A percentile compares a stretch with the other conserved stretches of the same genome.
phyloP scores from a whole-genome alignment of 2,797 vertebrate species.

The Pyrrhura leucotis region DNA sequence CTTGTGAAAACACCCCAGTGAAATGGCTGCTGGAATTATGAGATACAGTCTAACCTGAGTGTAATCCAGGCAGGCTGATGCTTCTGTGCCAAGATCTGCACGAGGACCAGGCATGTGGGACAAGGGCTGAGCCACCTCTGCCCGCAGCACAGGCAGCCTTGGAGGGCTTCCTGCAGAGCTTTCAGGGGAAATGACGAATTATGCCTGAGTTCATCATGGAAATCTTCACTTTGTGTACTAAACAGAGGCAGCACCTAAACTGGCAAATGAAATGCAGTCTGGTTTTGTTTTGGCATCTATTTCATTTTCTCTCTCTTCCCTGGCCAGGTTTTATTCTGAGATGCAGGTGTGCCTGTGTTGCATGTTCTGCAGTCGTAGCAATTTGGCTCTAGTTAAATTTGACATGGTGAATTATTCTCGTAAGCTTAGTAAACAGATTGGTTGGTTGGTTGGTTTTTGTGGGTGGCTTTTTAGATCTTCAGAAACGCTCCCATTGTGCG shows the following conservation, averaged over 20 bases:
- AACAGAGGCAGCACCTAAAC: neutral
- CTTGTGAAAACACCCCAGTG: neutral
- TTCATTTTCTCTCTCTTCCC: neutral
- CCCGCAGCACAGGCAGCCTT: neutral
- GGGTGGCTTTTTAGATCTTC: neutral
- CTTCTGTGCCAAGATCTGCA: rapidly evolving
- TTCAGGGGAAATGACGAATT: neutral
- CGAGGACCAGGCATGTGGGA: neutral
- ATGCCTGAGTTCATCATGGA: neutral
- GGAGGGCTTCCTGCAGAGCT: neutral
- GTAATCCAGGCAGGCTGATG: neutral
- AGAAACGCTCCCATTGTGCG: neutral
- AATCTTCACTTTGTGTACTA: neutral
- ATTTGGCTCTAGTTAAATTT: neutral
- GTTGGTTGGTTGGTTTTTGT: neutral
- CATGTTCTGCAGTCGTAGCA: neutral
- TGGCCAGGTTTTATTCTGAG: neutral
- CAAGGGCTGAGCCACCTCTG: neutral
- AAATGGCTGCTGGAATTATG: neutral
- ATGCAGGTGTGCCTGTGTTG: rapidly evolving
- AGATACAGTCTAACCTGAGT: rapidly evolving
- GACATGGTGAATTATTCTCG: neutral
- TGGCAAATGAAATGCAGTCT: neutral
- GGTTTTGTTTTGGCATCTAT: neutral
- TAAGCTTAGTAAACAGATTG: neutral